Conservation (phyloP, 2,888 invertebrate genomes). For the Leucophenga montana region DNA sequence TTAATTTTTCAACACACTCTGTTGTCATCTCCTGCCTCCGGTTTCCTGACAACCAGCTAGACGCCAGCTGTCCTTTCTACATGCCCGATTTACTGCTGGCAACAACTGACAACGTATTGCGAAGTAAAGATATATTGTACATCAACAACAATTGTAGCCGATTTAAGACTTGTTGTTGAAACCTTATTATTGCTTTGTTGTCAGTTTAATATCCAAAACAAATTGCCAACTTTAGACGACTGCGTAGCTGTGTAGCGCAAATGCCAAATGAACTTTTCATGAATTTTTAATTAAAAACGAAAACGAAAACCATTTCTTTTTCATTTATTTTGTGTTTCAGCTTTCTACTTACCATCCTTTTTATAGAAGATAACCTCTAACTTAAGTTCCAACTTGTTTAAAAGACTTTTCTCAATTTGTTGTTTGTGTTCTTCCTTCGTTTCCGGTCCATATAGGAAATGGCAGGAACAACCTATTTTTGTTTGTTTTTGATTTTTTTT, state of each 20-base stretch:
- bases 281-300: conserved; percentile 55
- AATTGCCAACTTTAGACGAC: conserved; percentile 38
- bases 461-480: conserved; percentile 87
- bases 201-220: conserved; percentile 25
- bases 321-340: conserved; percentile 12
- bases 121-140: too few relatives aligned
- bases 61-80: background rate
- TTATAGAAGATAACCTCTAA: conserved; percentile 95
- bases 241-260: background rate
- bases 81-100: too few relatives aligned
- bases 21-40: background rate
- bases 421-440: conserved; percentile 90
- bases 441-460: conserved; percentile 93
- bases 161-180: too few relatives aligned
- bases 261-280: conserved; percentile 43
- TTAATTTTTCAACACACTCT: conserved; percentile 12
- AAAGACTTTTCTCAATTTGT: conserved; percentile 91
- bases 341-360: conserved; percentile 85
- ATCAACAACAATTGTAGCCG: too few relatives aligned
- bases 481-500: too few relatives aligned
- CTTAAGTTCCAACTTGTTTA: conserved; percentile 92
- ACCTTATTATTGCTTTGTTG: conserved; percentile 45
- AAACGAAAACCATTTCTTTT: conserved; percentile 54
- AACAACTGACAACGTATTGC: too few relatives aligned
- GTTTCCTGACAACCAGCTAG: background rate